Evolutionary conservation across 2,888 invertebrate species (phyloP), one percentile per base, ranked within the genome.

Genomic region (Pollenia angustigena): DNA sequence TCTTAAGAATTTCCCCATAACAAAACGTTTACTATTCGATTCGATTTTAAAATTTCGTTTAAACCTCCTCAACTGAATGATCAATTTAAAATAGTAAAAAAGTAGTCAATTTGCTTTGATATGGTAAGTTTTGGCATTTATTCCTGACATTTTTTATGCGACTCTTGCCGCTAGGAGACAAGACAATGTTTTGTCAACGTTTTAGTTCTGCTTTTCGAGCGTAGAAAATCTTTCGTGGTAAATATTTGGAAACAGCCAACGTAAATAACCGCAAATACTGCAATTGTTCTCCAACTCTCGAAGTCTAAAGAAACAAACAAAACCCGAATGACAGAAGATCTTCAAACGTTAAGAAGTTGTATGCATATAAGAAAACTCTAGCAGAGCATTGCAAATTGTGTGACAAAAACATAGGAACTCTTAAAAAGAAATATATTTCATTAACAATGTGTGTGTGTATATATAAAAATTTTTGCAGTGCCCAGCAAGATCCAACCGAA

Each of bases 191-290:
- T 86, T 83, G 79, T 83, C 83, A 82, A 82, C 74, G 78, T 71
- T 74, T 87, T 88, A 76, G 87, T 62, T 86, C 78, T 88, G 82
- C 87, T 60, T 42, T 52, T n/a, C 50, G 18, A 80, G 82, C 88
- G 83, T 85, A 58, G 52, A 85, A 87, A 85, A 85, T 87, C 74
- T 68, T 86, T 80, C 81, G 72, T 75, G 69, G 64, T 88, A 89
- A 88, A 89, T 89, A 88, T 89, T 89, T 89, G 76, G 86, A 84
- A 88, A 87, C 68, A 81, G 52, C 32, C 66, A 56, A 78, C 72
- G 69, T 69, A 81, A 88, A 83, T 78, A 87, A 88, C 87, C 86
- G 64, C 87, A 88, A 87, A 58, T 81, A 75, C 64, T 62, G 52
- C 69, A 78, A 72, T 71, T 80, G 60, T 74, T 72, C 23, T 14